Conservation (phyloP, 2,113 vertebrate genomes). For the Lepisosteus oculatus region DNA sequence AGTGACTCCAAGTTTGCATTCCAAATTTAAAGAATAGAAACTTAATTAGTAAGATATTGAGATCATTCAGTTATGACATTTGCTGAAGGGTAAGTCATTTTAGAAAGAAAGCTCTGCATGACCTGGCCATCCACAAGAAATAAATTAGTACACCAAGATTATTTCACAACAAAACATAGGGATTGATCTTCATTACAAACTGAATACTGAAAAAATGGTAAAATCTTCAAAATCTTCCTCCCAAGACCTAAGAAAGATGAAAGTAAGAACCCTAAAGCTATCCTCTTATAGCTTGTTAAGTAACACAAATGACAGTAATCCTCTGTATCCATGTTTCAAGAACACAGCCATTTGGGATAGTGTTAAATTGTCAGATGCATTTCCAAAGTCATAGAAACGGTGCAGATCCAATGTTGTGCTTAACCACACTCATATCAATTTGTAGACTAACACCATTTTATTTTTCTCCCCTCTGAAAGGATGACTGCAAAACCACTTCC, state of each 20-base stretch:
- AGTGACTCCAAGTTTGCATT: no score
- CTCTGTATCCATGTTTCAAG: slow-evolving; percentile 42
- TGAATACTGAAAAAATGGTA: no score
- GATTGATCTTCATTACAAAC: no score
- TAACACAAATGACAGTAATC: slow-evolving; percentile 36
- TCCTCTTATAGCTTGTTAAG: slow-evolving; percentile 39
- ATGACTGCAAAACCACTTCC: background rate
- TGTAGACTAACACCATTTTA: background rate
- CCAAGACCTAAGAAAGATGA: slow-evolving; percentile 35
- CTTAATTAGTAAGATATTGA: background rate
- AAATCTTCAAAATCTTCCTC: slow-evolving; percentile 11
- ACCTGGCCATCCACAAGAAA: background rate
- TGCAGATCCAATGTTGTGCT: slow-evolving; percentile 26
- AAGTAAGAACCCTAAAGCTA: slow-evolving; percentile 21
- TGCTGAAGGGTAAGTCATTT: background rate
- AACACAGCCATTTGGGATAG: slow-evolving; percentile 52
- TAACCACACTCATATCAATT: background rate
- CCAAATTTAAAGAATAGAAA: background rate
- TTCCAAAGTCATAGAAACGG: slow-evolving; percentile 35
- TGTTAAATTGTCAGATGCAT: slow-evolving; percentile 51
- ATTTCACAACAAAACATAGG: background rate
- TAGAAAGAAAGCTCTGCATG: background rate
- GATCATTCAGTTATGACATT: background rate
- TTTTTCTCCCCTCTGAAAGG: background rate
- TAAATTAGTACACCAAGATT: background rate